These are phyloP conservation scores for Origma solitaria DNA, from an alignment of 2,113 vertebrate species.

Conservation along the genomic window DNA sequence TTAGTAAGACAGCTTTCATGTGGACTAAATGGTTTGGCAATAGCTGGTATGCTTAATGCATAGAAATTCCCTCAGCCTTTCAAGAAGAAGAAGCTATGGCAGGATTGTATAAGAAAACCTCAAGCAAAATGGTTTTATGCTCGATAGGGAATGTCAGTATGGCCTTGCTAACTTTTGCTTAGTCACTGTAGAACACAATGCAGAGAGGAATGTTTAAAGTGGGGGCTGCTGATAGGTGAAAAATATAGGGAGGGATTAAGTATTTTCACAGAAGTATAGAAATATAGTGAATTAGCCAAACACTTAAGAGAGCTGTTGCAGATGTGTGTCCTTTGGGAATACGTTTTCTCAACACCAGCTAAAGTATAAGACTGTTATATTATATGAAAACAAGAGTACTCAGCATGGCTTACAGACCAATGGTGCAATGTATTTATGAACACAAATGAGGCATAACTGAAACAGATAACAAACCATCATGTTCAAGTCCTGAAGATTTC, in stretches of 20 bases:
- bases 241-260: not conserved
- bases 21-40: not conserved
- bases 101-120: not conserved
- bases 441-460: not conserved
- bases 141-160: not conserved
- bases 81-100: not conserved
- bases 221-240: not conserved
- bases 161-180: not conserved
- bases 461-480: not conserved
- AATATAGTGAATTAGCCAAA: not conserved
- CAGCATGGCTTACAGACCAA: not conserved
- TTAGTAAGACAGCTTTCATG: not conserved
- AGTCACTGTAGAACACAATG: not conserved
- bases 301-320: not conserved
- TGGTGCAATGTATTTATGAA: rapidly evolving
- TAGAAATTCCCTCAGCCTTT: not conserved
- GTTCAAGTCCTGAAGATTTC: not conserved
- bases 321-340: not conserved
- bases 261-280: not conserved
- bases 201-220: not conserved
- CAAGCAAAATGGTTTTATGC: not conserved
- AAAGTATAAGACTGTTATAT: not conserved
- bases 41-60: not conserved
- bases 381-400: not conserved
- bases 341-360: not conserved